Base-by-base conservation (phyloP, 2,113 vertebrate genomes). In the Gymnocephalus cernua region DNA sequence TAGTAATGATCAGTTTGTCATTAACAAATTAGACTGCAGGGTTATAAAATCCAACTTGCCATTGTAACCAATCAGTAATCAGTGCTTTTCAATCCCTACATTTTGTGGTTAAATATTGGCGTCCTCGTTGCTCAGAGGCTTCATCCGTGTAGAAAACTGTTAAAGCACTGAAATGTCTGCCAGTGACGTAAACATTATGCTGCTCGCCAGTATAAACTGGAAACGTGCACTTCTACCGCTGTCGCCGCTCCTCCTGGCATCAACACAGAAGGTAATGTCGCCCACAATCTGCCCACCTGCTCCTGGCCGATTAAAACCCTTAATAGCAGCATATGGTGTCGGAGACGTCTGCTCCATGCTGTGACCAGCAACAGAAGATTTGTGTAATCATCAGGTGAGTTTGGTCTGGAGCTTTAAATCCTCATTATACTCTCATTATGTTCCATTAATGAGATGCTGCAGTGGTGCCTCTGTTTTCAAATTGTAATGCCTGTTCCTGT, bases 261-360 rank as follows among this genome's bases (percentile, higher is more conserved):
- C 27, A 2, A 47, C 67, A 79, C 87, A 85, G 86, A 87, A 62
- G 66, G 80, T 29, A 14, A 51, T 70, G 82, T 86, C 74, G 35
- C 79, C 79, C 80, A 66, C 85, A 73, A 63, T 82, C 86, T 89
- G 88, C 85, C 86, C 91, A 86, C 90, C 88, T 91, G 92, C 83
- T 85, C 82, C 77, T 6, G 64, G 67, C 63, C 75, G 50, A 91
- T 91, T 88, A 88, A 84, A 77, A 70, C 88, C 84, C 19, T 82
- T 88, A 80, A 85, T 77, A n/a, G 81, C 83, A 91, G 71, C 94
- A 93, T 94, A 92, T 93, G 93, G 90, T 81, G 87, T 82, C 80
- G 70, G 51, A 80, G 81, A 75, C 70, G 54, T 75, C 48, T 23
- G 68, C 83, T 41, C 69, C 83, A 48, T 23, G 65, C 83, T 79